Percentiles rank a stretch among this genome's conserved stretches.
phyloP scores from a whole-genome alignment of 2,113 vertebrate genomes.

The Hirundichthys speculiger region DNA sequence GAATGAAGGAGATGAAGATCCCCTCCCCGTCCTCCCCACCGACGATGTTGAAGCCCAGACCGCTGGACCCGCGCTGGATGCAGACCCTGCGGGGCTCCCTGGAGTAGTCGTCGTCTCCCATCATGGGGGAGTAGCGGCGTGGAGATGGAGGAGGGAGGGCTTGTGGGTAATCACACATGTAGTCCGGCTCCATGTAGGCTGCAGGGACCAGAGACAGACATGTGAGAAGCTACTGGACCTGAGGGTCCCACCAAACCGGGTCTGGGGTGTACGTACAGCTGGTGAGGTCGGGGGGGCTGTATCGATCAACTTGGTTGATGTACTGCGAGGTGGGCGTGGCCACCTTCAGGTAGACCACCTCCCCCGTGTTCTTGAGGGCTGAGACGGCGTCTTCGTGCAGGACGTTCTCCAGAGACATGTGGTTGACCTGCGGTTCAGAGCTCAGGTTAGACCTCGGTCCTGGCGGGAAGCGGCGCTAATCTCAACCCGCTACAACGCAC shows the following conservation, averaged over 20 bases:
- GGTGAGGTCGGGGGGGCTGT: conserved; percentile 90
- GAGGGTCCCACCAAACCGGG: not conserved
- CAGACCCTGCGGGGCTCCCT: conserved; percentile 85
- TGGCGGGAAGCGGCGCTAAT: not conserved
- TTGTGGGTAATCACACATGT: conserved; percentile 89
- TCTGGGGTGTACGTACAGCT: conserved; percentile 80
- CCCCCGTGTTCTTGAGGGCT: conserved; percentile 90
- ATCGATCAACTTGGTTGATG: conserved; percentile 81
- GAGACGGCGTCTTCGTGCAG: conserved; percentile 91
- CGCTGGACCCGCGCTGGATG: conserved; percentile 87
- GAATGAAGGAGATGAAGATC: conserved; percentile 94
- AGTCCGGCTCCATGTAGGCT: conserved; percentile 92
- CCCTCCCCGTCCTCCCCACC: conserved; percentile 90
- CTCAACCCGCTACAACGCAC: conserved; percentile 60
- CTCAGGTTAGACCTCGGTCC: not conserved
- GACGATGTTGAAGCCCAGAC: conserved; percentile 91
- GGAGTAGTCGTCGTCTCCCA: conserved; percentile 86
- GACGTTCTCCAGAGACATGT: conserved; percentile 88
- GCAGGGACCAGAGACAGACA: not conserved
- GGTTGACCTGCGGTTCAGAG: conserved; percentile 84
- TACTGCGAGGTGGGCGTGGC: conserved; percentile 87
- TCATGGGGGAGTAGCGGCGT: conserved; percentile 86
- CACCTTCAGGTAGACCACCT: conserved; percentile 91
- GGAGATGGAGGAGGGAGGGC: conserved; percentile 89
- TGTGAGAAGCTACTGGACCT: not conserved